Percentiles rank a stretch among this genome's conserved stretches.
Conservation (phyloP, 1,140 invertebrate genomes). For the Tachypleus tridentatus region DNA sequence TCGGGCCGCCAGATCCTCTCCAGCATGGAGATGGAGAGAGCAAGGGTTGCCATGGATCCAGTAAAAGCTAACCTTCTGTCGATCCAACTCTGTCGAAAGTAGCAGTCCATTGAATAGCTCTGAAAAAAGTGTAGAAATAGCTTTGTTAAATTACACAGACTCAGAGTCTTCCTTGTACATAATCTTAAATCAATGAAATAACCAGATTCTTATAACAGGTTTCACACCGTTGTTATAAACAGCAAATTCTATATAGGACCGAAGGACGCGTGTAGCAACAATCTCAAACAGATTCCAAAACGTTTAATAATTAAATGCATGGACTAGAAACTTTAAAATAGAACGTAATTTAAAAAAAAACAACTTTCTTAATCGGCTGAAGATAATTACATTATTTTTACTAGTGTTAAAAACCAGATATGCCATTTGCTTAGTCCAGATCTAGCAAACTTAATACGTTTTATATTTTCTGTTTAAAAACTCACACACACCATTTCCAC, state of each 20-base stretch:
- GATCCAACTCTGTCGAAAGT: constrained; percentile 80
- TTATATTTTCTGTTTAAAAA: constrained; percentile 4
- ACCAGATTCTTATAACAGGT: neutral
- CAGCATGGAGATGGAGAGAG: constrained; percentile 78
- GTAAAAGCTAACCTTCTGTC: constrained; percentile 67
- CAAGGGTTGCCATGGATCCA: constrained; percentile 54
- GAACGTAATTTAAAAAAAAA: too few species aligned
- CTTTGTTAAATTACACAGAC: neutral
- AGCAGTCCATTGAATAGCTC: constrained; percentile 96
- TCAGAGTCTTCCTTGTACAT: neutral
- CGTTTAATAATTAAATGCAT: too few species aligned
- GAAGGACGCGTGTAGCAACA: too few species aligned
- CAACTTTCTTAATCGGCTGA: too few species aligned
- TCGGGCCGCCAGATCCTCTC: constrained; percentile 91
- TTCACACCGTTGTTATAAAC: neutral
- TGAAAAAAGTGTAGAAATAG: constrained; percentile 30
- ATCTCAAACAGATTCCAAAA: too few species aligned
- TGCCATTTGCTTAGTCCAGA: too few species aligned
- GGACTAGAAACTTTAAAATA: too few species aligned
- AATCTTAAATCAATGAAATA: neutral
- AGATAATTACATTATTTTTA: neutral
- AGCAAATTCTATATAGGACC: neutral
- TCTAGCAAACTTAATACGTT: neutral
- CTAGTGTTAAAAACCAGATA: too few species aligned
- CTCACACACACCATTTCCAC: constrained; percentile 69